phyloP scores from a whole-genome alignment of 2,797 vertebrate genomes.

The Rhadinocentrus ornatus region DNA sequence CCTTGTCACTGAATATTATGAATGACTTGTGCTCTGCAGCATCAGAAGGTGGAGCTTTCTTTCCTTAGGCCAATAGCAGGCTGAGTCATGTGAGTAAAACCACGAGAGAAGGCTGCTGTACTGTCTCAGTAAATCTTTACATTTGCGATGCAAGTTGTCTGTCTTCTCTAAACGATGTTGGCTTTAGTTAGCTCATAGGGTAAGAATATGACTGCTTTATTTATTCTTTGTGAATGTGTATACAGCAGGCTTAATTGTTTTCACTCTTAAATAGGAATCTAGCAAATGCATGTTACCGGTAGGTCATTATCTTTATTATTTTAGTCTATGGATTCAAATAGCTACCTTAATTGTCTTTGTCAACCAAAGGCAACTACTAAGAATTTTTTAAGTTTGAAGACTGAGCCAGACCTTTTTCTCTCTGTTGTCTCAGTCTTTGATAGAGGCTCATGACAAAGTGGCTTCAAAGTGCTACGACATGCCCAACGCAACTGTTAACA shows the following conservation, averaged over 20 bases:
- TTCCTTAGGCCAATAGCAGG: slow-evolving; percentile 62
- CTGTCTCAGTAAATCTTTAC: slow-evolving; percentile 57
- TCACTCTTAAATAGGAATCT: slow-evolving; percentile 1
- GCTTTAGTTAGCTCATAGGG: slow-evolving; percentile 47
- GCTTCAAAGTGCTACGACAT: slow-evolving; percentile 95
- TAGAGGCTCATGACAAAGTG: slow-evolving; percentile 97
- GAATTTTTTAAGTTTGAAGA: neutral
- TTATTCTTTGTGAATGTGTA: slow-evolving; percentile 12
- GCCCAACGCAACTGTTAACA: slow-evolving; percentile 84
- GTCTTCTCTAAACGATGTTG: slow-evolving; percentile 36
- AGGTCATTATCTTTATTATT: slow-evolving; percentile 2
- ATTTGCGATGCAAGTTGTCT: slow-evolving; percentile 52
- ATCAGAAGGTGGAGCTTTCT: slow-evolving; percentile 38
- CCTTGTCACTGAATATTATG: slow-evolving; percentile 32
- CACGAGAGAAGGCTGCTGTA: slow-evolving; percentile 32
- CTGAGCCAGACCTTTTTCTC: neutral
- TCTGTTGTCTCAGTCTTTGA: slow-evolving; percentile 85
- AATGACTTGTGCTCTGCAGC: slow-evolving; percentile 28
- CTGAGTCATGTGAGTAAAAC: slow-evolving; percentile 59
- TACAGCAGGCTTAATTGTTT: slow-evolving; percentile 14
- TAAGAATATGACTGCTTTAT: slow-evolving; percentile 46
- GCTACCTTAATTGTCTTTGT: neutral
- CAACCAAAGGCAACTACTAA: neutral
- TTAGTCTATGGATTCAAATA: neutral
- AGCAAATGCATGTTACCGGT: neutral